Base-by-base conservation (phyloP, 2,797 vertebrate genomes). In the Helostoma temminkii region DNA sequence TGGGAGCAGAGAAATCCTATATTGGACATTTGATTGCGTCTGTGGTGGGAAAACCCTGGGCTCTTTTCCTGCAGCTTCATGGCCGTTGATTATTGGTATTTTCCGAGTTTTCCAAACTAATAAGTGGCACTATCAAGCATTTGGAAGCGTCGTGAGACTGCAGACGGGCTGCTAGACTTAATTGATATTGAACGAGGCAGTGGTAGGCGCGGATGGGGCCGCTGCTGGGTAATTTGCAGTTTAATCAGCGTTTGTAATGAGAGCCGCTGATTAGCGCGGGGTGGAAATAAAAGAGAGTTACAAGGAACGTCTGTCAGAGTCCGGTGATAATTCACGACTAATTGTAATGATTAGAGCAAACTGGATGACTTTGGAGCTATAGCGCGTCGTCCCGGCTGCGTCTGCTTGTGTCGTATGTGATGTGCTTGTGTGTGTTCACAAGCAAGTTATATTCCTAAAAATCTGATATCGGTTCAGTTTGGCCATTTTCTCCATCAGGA, bases 201-300 rank as follows among this genome's bases (percentile, higher is more conserved):
- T 95, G 95, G 95, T 96, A 90, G 93, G 95, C 95, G 96, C 94
- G 95, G 95, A 94, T 95, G 95, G 94, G 95, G 97, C 96, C 96
- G 96, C 96, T 96, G 96, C 97, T 97, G 97, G 95, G 94, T 98
- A 98, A 99, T 99, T 98, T 98, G 97, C 96, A 96, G 96, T 99
- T 98, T 98, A 99, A 99, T 99, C 97, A 99, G 97, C 97, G 95
- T 97, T 96, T 97, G 97, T 98, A 98, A 99, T 97, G 96, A 98
- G 97, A 98, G 96, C 94, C 96, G 96, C 96, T 98, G 97, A 99
- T 96, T 98, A 98, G 96, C 83, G 83, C 87, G 82, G 88, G 90
- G 95, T 98, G 97, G 96, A 98, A 98, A 98, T 98, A 97, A 99
- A 98, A 98, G 96, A 98, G 97, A 98, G 96, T 97, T 98, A 98